Evolutionary conservation across 2,113 vertebrate genomes (phyloP).

Genomic region (Parus major): DNA sequence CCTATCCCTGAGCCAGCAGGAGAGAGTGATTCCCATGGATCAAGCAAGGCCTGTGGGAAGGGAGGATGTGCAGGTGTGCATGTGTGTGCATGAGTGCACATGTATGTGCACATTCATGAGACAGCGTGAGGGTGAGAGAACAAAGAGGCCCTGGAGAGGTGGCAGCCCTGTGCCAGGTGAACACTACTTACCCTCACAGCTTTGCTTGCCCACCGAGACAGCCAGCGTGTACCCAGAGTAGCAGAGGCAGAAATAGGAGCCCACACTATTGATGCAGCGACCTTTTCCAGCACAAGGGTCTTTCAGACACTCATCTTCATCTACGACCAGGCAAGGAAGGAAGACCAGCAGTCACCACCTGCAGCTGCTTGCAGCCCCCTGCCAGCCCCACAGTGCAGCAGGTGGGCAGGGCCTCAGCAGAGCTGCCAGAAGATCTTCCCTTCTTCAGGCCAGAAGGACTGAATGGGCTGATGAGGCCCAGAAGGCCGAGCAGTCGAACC

Average conservation of each 20-base stretch:
- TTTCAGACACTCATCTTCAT: constrained; percentile 87
- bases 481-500: neutral
- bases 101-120: neutral
- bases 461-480: fast-evolving
- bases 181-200: constrained; percentile 84
- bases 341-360: neutral
- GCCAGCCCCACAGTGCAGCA: neutral
- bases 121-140: fast-evolving
- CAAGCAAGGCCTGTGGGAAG: neutral
- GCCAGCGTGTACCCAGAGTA: constrained; percentile 82
- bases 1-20: neutral
- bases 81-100: too few species aligned
- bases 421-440: neutral
- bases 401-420: neutral
- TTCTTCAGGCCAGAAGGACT: neutral
- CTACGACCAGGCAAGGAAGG: constrained; percentile 56
- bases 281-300: constrained; percentile 86
- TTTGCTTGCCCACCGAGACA: constrained; percentile 78
- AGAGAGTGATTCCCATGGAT: neutral
- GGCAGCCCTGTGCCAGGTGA: neutral
- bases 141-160: neutral
- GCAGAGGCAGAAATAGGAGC: constrained; percentile 89
- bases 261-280: constrained; percentile 84
- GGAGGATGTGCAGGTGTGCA: neutral
- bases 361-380: neutral